Base-by-base conservation (phyloP, 2,113 vertebrate species). In the Austrofundulus limnaeus region DNA sequence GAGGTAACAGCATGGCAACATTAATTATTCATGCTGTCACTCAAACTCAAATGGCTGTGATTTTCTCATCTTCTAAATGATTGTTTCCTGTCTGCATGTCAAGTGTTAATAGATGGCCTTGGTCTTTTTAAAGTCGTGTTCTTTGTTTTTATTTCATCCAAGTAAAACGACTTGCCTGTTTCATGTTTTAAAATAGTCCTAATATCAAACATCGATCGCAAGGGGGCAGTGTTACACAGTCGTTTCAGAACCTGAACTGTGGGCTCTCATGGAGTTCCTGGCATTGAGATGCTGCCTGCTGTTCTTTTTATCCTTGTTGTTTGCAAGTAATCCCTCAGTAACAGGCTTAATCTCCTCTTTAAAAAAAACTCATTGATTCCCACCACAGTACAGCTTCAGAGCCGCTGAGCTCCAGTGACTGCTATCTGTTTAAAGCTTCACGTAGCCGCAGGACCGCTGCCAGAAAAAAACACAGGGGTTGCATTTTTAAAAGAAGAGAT, bases 221-320 rank as follows among this genome's bases (percentile, higher is more conserved):
- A 83, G 87, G 81, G 81, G 85, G 87, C 85, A 87, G 66, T 90
- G 72, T 85, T 79, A 80, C 28, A 86, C 77, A 87, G 68, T 73
- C 2, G 41, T 84, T 70, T 78, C 16, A 31, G 12, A 61, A 15
- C 28, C 19, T 15, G 13, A 58, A 54, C 15, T 34, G 25, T n/a
- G n/a, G 39, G 50, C 49, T 72, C 48, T 65, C 37, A 53, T 53
- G n/a, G 45, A 41, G 34, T 47, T 63, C 20, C 50, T 80, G 24
- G 80, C 63, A 59, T 31, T 21, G 34, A 21, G 21, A 59, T 55
- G 47, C 59, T 42, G 54, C 41, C 61, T 58, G 11, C 34, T 75
- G 51, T 50, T 70, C 7, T 34, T 57, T 66, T 65, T 46, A 55
- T 60, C 58, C 48, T 61, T 63, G 45, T 53, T 71, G 48, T 70